A percentile compares a stretch with the other conserved stretches of the same genome.
Evolutionary conservation across 2,113 vertebrate species (phyloP).

Genomic region (Epinephelus cyanopodus): DNA sequence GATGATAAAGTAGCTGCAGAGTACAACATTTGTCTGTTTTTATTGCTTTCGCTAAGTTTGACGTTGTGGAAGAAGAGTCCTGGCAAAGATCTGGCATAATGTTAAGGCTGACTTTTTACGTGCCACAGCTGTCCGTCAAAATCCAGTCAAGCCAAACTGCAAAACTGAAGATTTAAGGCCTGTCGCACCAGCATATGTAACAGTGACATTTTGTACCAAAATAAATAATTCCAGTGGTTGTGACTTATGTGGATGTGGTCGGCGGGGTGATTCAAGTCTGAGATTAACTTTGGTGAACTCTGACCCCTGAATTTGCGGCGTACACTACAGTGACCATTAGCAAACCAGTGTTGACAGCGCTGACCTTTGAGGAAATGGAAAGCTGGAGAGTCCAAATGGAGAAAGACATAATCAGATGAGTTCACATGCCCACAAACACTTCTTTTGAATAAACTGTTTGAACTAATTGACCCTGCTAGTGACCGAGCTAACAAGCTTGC

Average conservation of each 20-base stretch:
- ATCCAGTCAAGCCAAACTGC: neutral
- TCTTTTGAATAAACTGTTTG: too few species aligned
- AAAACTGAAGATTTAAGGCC: neutral
- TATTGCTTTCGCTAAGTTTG: neutral
- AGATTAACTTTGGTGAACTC: too few species aligned
- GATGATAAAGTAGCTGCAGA: neutral
- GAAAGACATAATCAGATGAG: too few species aligned
- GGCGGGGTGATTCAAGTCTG: too few species aligned
- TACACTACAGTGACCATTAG: too few species aligned
- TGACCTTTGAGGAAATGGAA: too few species aligned
- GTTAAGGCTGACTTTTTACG: neutral
- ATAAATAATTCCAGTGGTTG: neutral
- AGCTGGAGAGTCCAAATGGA: too few species aligned
- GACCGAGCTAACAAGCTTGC: too few species aligned
- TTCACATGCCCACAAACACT: too few species aligned
- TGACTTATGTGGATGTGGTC: neutral
- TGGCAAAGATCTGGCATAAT: neutral
- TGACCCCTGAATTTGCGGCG: too few species aligned
- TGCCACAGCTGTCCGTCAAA: neutral
- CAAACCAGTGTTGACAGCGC: too few species aligned
- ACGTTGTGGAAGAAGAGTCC: neutral
- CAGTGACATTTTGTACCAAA: neutral
- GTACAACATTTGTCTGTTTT: neutral
- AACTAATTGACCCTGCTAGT: too few species aligned
- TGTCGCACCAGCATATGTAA: neutral